phyloP scores from a whole-genome alignment of 2,113 vertebrate species.

The Chauna torquata region DNA sequence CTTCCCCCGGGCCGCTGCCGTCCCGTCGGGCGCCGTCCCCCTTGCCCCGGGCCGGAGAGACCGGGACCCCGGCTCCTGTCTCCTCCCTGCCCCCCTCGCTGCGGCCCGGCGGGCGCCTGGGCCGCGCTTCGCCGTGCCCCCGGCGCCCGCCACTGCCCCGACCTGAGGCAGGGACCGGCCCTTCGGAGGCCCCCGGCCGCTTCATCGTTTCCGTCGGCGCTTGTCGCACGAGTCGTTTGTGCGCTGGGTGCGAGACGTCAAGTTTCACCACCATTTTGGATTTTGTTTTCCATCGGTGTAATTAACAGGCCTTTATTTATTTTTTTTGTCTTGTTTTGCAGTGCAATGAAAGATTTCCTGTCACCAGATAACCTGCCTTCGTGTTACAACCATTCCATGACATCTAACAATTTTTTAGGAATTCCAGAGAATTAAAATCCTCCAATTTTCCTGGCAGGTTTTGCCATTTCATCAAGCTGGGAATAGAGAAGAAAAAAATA shows the following conservation, averaged over 20 bases:
- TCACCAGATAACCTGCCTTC: background rate
- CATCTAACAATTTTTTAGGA: background rate
- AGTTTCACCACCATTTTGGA: background rate
- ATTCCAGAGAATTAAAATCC: background rate
- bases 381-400: background rate
- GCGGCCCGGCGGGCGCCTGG: background rate
- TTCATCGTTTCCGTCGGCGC: background rate
- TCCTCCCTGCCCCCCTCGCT: too few species aligned
- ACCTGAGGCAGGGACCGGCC: background rate
- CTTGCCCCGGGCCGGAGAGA: too few species aligned
- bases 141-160: too few species aligned
- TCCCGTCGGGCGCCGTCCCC: too few species aligned
- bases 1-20: too few species aligned
- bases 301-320: background rate
- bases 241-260: background rate
- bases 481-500: background rate
- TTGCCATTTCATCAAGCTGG: background rate
- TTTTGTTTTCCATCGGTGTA: background rate
- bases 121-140: too few species aligned
- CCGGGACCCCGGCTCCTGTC: background rate
- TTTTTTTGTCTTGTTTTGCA: background rate
- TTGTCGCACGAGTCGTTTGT: fast-evolving
- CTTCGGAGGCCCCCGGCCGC: background rate
- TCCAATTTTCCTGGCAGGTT: background rate
- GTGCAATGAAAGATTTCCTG: background rate